Base-by-base conservation (phyloP, 2,797 vertebrate species). In the Chrysocyon brachyurus region DNA sequence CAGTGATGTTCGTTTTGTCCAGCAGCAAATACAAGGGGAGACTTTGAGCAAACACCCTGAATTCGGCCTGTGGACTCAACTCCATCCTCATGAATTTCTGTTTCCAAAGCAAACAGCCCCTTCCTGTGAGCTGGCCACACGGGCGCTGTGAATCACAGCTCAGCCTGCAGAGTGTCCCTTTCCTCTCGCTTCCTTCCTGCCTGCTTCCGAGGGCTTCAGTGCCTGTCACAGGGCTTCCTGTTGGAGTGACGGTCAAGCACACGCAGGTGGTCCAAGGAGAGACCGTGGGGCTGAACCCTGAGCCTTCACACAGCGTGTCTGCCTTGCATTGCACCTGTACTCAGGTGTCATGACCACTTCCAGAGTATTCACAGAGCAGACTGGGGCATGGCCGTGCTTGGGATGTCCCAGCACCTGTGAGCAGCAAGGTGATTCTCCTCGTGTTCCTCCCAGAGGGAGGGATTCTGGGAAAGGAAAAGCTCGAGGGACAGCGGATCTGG, bases 51-150 rank as follows among this genome's bases (percentile, higher is more conserved):
- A 70, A 96, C 90, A 84, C 91, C 97, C 86, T 79, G 26, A 96
- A 94, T 97, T 97, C 97, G 89, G 70, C 59, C 3, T 87, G 17
- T 61, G 90, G 1, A 0, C 0, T 92, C 66, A 24, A 72, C 98
- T 98, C 98, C 81, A 94, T 98, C 98, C 98, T 98, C 96, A 87
- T 84, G 61, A 88, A 46, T n/a, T 31, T 54, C 10, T 21, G 98
- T 98, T 98, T 98, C 98, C 98, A 98, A 98, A 98, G 97, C 98
- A 98, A 98, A 98, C 97, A 98, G 81, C 96, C 0, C 88, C 97
- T 98, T 98, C 98, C 98, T 98, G 98, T 98, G 95, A 89, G 64
- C 24, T 0, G 84, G 94, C 68, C 75, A 95, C 21, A 82, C 64
- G 92, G 97, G 96, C 81, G 70, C 56, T 97, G 93, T 96, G 97